phyloP scores from a whole-genome alignment of 2,797 vertebrate species.

The Sciaenops ocellatus region DNA sequence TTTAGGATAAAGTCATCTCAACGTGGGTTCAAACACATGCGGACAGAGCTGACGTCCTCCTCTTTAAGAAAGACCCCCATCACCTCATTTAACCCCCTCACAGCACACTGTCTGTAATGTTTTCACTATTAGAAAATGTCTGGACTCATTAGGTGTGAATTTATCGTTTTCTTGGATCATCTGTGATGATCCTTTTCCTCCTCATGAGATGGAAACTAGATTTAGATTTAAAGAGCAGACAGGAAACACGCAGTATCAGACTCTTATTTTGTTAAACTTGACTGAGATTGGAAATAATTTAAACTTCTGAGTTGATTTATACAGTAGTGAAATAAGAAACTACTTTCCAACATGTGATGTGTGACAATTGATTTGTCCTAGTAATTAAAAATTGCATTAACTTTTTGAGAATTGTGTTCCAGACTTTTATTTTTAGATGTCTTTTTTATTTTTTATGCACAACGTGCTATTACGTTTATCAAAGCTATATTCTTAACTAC shows the following conservation, averaged over 20 bases:
- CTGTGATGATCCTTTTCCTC: not conserved
- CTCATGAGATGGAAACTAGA: not conserved
- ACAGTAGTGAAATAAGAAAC: not conserved
- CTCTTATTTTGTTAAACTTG: not conserved
- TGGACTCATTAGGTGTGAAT: no score
- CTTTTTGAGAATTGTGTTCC: not conserved
- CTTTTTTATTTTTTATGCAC: no score
- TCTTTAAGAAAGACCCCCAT: not conserved
- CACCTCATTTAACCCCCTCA: no score
- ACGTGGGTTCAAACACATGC: conserved; percentile 49
- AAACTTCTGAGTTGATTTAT: not conserved
- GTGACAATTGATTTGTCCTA: not conserved
- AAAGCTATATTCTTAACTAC: not conserved
- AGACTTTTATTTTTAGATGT: not conserved
- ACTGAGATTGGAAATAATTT: not conserved
- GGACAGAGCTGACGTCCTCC: not conserved
- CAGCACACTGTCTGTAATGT: rapidly evolving
- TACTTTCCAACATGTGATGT: not conserved
- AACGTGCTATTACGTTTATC: not conserved
- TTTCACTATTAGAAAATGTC: not conserved
- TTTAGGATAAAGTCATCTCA: rapidly evolving
- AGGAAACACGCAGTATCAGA: not conserved
- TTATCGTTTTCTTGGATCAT: not conserved
- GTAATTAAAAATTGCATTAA: rapidly evolving
- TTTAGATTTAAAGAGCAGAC: not conserved